Evolutionary conservation across 2,113 vertebrate species (phyloP), one percentile per base, ranked within the genome.

Genomic region (Tetraodon nigroviridis): DNA sequence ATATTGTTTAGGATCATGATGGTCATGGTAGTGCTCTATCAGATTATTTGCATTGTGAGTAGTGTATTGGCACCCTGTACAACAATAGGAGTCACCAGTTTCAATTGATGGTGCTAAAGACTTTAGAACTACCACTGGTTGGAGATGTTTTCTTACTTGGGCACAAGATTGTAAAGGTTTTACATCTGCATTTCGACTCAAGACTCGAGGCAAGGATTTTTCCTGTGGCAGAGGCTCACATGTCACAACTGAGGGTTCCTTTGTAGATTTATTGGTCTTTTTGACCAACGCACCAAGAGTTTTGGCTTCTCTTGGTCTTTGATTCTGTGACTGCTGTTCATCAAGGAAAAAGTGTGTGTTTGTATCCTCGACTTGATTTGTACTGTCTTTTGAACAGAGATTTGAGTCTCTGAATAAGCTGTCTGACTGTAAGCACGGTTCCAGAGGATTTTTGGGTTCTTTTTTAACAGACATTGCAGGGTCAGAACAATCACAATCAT

Each of bases 71-170:
- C 91, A 92, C 20, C 45, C 17, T 51, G 57, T 62, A 55, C 91
- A 92, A 10, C 44, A 41, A 55, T 86, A 91, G 0, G 24, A 50
- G 7, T 69, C 54, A 32, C 7, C 58, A 8, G 3, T 29, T 62
- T 22, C 55, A 65, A 68, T 29, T 22, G 11, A n/a, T 18, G 61
- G 24, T 21, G 86, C 74, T 3, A 56, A 61, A 19, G 60, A 75
- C 15, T 81, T 72, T 14, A 91, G 14, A 51, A 90, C 37, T 5
- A 92, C 83, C 67, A 92, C 61, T 61, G 90, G 90, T 16, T 90
- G 87, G 17, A 90, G 29, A 19, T 40, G 32, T 68, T 70, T 87
- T 59, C 64, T 81, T 64, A 88, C 69, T 42, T 78, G 41, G 22
- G 17, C 3, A 13, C 64, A 56, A 53, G 19, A 20, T 51, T 22